phyloP scores from a whole-genome alignment of 2,113 vertebrate species.

The Otolemur garnettii region DNA sequence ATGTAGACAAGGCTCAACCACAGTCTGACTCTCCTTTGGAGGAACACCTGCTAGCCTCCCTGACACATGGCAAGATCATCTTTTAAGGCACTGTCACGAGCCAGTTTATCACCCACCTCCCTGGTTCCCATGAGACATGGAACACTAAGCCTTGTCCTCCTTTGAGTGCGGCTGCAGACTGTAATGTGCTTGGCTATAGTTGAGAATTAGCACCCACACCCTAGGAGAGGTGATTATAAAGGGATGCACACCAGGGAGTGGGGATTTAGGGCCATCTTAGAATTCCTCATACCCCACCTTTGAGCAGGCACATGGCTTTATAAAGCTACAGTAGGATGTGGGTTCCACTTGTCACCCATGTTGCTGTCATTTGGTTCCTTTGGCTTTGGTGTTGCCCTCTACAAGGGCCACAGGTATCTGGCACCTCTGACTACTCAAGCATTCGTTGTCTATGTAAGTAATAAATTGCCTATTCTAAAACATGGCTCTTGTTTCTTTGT shows the following conservation, averaged over 20 bases:
- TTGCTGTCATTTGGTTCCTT: too few species aligned
- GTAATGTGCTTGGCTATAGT: background rate
- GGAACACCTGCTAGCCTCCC: background rate
- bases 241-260: background rate
- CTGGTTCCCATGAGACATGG: background rate
- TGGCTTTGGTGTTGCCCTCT: background rate
- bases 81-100: background rate
- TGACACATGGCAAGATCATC: background rate
- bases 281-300: background rate
- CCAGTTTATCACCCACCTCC: background rate
- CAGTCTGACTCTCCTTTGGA: background rate
- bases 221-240: background rate
- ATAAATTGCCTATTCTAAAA: background rate
- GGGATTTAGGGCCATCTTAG: background rate
- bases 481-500: background rate
- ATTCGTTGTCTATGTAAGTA: background rate
- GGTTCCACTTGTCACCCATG: background rate
- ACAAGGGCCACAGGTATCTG: background rate
- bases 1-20: background rate
- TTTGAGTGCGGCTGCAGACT: background rate
- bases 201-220: background rate
- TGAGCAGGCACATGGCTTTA: background rate
- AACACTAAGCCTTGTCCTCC: background rate
- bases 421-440: background rate
- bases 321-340: background rate